Conservation (phyloP, 2,113 vertebrate genomes). For the Leucopternis melanops region DNA sequence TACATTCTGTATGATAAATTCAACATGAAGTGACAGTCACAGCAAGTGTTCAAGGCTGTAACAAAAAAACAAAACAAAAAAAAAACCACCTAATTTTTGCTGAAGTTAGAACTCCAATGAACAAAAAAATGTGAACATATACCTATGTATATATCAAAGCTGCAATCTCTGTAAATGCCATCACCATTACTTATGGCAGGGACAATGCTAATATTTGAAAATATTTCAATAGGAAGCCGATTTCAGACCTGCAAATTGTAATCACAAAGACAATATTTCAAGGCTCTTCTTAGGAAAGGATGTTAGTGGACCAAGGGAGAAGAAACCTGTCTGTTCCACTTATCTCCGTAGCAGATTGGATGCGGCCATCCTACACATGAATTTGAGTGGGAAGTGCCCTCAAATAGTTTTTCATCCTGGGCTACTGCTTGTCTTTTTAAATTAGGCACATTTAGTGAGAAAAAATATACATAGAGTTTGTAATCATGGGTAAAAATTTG, state of each 20-base stretch:
- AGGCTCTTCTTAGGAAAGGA: not conserved
- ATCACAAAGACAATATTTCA: conserved; percentile 63
- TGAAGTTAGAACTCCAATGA: conserved; percentile 61
- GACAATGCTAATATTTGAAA: conserved; percentile 61
- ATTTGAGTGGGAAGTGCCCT: not conserved
- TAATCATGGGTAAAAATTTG: conserved; percentile 36
- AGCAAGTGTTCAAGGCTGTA: conserved; percentile 60
- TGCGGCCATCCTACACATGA: not conserved
- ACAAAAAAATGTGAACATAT: conserved; percentile 54
- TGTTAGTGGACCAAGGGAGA: conserved; percentile 37
- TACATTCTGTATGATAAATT: conserved; percentile 60
- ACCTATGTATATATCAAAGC: conserved; percentile 49
- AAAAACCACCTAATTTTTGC: conserved; percentile 33
- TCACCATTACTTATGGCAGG: conserved; percentile 47
- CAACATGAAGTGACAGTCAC: conserved; percentile 65
- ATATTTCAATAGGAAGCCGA: conserved; percentile 45
- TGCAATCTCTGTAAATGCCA: conserved; percentile 49
- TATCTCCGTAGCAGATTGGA: not conserved
- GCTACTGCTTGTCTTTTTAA: conserved; percentile 54
- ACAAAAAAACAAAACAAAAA: not conserved
- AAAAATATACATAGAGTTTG: not conserved
- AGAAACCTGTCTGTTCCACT: not conserved
- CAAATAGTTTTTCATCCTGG: not conserved
- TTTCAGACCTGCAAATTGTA: conserved; percentile 42
- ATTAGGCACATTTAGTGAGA: conserved; percentile 36